Base-by-base conservation (phyloP, 2,797 vertebrate species). In the Lagocephalus sceleratus region DNA sequence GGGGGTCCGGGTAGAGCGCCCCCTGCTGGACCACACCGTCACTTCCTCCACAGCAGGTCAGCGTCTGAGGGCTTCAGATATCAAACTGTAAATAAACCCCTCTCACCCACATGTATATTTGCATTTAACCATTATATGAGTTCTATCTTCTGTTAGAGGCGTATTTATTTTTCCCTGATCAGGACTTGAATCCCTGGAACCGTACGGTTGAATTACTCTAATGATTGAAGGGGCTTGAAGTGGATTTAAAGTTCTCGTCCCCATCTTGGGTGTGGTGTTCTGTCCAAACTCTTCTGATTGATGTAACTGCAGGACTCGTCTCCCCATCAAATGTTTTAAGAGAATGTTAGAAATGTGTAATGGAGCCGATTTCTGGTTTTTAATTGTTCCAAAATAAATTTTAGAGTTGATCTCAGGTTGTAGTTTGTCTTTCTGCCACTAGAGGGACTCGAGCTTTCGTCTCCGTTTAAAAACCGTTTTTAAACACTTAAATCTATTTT, bases 141-240 rank as follows among this genome's bases (percentile, higher is more conserved):
- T 61, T 10, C n/a, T n/a, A 20, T 73, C 44, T 60, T 64, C 49
- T 58, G 54, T 47, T 61, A 61, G 35, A 60, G 49, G 45, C 47
- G 9, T 81, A 65, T 81, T 76, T 77, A 81, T 73, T 49, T 23
- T 41, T 12, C 48, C 39, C 45, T 29, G 46, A 64, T 66, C 51
- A 39, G 43, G 49, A 51, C 32, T 63, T 16, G 6, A 16, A 17
- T 17, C 15, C 15, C 39, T 40, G 39, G n/a, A 40, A n/a, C 16
- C 3, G 6, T 17, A 17, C 39, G 2, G 5, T 40, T n/a, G 15
- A 8, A 5, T 16, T 39, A 39, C 38, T 40, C 5, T 40, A 1
- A 1, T 40, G 1, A 6, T 40, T 40, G 15, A 40, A n/a, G n/a
- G n/a, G n/a, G n/a, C n/a, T 7, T 35, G 17, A 16, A 40, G 2